Evolutionary conservation across 2,797 vertebrate species (phyloP), one percentile per base, ranked within the genome.

Genomic region (Cephalopachus bancanus): DNA sequence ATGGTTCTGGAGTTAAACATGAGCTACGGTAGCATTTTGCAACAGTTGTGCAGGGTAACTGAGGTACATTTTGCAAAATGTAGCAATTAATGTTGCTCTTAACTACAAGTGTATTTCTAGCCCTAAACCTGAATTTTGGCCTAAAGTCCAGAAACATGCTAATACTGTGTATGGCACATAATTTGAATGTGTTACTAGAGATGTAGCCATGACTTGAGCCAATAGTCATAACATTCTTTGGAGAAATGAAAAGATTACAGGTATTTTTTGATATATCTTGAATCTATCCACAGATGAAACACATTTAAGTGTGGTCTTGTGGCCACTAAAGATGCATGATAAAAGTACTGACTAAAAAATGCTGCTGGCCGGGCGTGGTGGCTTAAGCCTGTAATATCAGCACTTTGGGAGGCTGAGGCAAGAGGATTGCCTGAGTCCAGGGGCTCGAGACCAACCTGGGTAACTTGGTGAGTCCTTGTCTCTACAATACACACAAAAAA

Each of bases 341-440:
- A 28, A 74, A 91, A 87, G 92, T 84, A 28, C 84, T 64, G 10
- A 89, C 15, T 92, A 64, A 81, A 92, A 92, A 65, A 93, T 96
- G 74, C 30, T 89, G 64, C 84, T 69, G 30, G 37, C 37, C 37
- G 3, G 37, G 37, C 37, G 37, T 37, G 37, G 37, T 37, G 37
- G 37, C 37, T 37, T 37, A 37, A 37, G 37, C 37, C 37, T 37
- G 37, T 37, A 37, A 37, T 37, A 37, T 3, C 37, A 37, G 37
- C 37, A 37, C 37, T 37, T 37, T 37, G 37, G 37, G 37, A 37
- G 37, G 37, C 37, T 37, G 37, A 37, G 37, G 37, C 37, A 37
- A 37, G 37, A 37, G 37, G 37, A 37, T 37, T 37, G 37, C 37
- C 37, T 37, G 37, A 37, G 37, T 37, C 37, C 37, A 37, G 37